Evolutionary conservation across 1,140 invertebrate genomes (phyloP).

Genomic region (Trypoxylus dichotomus): DNA sequence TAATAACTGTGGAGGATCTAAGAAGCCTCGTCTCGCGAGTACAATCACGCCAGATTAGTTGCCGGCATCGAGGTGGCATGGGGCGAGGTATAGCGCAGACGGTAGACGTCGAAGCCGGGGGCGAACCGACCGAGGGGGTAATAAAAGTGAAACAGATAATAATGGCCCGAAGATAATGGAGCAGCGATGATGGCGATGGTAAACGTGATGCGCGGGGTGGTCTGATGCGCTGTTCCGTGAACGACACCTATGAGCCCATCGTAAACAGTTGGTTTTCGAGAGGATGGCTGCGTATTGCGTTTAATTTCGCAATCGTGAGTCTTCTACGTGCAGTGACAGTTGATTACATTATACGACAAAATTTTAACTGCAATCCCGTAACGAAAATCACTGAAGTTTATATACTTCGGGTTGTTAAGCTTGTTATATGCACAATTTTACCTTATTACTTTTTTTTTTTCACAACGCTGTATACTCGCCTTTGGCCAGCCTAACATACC

Average conservation of each 20-base stretch:
- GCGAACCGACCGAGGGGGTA: constrained; percentile 31
- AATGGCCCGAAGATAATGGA: constrained; percentile 44
- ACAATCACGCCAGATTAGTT: constrained; percentile 45
- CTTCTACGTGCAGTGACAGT: not conserved
- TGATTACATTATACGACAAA: no score
- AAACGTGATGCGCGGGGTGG: constrained; percentile 28
- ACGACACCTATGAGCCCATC: constrained; percentile 15
- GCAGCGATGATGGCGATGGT: constrained; percentile 41
- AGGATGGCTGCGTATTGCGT: not conserved
- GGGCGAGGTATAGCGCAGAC: constrained; percentile 23
- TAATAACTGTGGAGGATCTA: constrained; percentile 37
- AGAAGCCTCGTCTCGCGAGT: constrained; percentile 40
- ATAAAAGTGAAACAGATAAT: constrained; percentile 48
- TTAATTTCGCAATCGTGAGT: not conserved
- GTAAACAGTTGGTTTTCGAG: constrained; percentile 2
- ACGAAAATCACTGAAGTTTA: no score
- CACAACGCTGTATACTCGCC: no score
- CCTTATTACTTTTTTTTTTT: no score
- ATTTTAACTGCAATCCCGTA: no score
- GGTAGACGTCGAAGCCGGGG: not conserved
- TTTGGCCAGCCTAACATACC: no score
- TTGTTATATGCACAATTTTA: no score
- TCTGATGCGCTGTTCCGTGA: constrained; percentile 9
- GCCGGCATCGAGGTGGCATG: constrained; percentile 36
- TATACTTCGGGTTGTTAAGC: no score